A percentile compares a stretch with the other conserved stretches of the same genome.
phyloP scores from a whole-genome alignment of 2,888 invertebrate genomes.

The Parascotia fuliginaria region DNA sequence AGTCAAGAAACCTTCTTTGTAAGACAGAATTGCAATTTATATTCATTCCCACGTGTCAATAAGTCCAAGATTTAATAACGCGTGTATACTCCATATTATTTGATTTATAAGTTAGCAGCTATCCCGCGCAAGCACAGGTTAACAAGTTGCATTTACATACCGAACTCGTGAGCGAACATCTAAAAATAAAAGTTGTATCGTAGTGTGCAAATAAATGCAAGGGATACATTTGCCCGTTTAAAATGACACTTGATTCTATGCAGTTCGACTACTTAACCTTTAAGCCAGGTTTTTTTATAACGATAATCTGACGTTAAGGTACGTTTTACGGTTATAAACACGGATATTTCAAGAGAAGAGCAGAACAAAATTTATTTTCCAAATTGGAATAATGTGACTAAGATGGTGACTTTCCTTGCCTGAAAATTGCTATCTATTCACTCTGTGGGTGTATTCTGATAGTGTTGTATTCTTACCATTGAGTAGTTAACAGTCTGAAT shows the following conservation, averaged over 20 bases:
- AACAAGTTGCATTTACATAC: constrained; percentile 74
- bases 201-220: constrained; percentile 51
- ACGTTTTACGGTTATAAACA: not conserved
- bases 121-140: constrained; percentile 47
- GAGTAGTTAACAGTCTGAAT: too few relatives aligned
- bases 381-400: too few relatives aligned
- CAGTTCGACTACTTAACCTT: constrained; percentile 2
- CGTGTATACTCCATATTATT: constrained; percentile 25
- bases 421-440: too few relatives aligned
- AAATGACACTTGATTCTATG: constrained; percentile 40
- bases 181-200: constrained; percentile 74
- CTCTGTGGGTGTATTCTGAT: too few relatives aligned
- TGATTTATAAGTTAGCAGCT: constrained; percentile 44
- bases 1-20: not conserved
- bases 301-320: not conserved
- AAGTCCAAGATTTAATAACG: constrained; percentile 16
- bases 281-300: not conserved
- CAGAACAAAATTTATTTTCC: not conserved
- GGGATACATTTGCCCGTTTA: constrained; percentile 20
- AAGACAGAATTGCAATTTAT: constrained; percentile 1
- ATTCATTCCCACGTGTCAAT: constrained; percentile 9
- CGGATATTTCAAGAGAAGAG: not conserved
- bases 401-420: too few relatives aligned
- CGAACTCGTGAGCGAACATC: constrained; percentile 62
- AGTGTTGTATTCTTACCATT: too few relatives aligned